A percentile compares a stretch with the other conserved stretches of the same genome.
Evolutionary conservation across 2,113 vertebrate genomes (phyloP).

Genomic region (Ranitomeya imitator): DNA sequence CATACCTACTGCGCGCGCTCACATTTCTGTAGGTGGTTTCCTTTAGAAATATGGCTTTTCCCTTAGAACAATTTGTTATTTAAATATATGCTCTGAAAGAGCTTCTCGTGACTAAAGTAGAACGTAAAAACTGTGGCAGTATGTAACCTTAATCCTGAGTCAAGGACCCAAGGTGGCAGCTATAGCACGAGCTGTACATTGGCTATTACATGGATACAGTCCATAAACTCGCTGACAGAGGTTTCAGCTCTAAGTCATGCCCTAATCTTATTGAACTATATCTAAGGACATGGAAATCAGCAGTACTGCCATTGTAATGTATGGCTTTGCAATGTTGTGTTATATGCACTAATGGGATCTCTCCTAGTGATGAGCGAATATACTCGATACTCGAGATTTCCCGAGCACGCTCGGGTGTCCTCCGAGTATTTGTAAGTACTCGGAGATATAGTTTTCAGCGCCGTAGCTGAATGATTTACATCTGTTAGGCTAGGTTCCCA

Average conservation of each 20-base stretch:
- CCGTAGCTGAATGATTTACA: too few species aligned
- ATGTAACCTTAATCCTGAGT: conserved; percentile 16
- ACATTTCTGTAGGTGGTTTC: background rate
- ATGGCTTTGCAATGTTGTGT: background rate
- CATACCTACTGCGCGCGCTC: background rate
- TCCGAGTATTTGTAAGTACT: too few species aligned
- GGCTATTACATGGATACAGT: background rate
- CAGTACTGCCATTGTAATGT: background rate
- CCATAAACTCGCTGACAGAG: background rate
- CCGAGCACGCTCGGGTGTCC: too few species aligned
- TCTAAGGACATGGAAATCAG: background rate
- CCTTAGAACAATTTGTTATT: background rate
- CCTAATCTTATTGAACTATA: background rate
- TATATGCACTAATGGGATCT: background rate
- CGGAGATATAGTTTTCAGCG: too few species aligned
- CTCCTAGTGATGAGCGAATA: too few species aligned
- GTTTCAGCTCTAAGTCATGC: background rate
- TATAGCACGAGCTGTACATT: background rate
- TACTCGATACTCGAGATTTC: too few species aligned
- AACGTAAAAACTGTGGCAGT: background rate
- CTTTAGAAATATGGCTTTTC: background rate
- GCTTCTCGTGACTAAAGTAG: background rate
- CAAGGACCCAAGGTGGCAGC: background rate
- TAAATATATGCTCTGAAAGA: background rate
- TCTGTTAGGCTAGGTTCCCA: too few species aligned